Percentiles rank a stretch among this genome's conserved stretches.
Conservation (phyloP, 2,113 vertebrate species). For the Pleuronectes platessa region DNA sequence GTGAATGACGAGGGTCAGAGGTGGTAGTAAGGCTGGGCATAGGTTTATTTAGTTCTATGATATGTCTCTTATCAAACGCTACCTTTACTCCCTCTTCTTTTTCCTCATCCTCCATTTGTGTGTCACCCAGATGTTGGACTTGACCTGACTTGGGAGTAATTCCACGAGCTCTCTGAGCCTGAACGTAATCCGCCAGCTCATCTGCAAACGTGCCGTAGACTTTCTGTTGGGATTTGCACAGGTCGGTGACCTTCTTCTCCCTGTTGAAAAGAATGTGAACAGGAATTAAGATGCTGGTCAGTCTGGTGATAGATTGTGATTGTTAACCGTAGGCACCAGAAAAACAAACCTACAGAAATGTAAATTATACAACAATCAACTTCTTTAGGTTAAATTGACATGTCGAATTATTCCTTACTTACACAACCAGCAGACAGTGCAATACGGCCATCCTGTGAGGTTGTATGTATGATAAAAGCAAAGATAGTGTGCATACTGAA, state of each 20-base stretch:
- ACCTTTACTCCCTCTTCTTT: neutral
- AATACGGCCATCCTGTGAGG: neutral
- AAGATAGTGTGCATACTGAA: too few species aligned
- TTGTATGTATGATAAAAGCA: too few species aligned
- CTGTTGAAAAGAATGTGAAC: conserved; percentile 71
- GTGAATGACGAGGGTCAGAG: conserved; percentile 23
- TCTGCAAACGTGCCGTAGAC: conserved; percentile 84
- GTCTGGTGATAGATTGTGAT: neutral
- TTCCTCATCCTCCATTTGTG: conserved; percentile 52
- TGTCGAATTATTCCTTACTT: neutral
- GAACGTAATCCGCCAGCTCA: conserved; percentile 86
- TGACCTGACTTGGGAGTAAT: conserved; percentile 77
- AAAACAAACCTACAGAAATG: neutral
- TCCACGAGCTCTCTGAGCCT: conserved; percentile 85
- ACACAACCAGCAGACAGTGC: neutral
- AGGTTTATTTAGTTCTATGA: neutral
- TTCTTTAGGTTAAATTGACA: neutral
- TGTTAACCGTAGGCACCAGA: neutral
- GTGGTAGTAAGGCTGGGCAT: neutral
- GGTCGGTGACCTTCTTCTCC: conserved; percentile 78
- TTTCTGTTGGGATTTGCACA: conserved; percentile 84
- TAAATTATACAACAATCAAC: neutral
- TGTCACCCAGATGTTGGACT: conserved; percentile 44
- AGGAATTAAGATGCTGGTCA: neutral
- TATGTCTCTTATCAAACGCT: neutral